Percentiles rank a stretch among this genome's conserved stretches.
These are phyloP conservation scores for Cancer borealis DNA, from an alignment of 2,888 invertebrate genomes.

Conservation along the genomic window DNA sequence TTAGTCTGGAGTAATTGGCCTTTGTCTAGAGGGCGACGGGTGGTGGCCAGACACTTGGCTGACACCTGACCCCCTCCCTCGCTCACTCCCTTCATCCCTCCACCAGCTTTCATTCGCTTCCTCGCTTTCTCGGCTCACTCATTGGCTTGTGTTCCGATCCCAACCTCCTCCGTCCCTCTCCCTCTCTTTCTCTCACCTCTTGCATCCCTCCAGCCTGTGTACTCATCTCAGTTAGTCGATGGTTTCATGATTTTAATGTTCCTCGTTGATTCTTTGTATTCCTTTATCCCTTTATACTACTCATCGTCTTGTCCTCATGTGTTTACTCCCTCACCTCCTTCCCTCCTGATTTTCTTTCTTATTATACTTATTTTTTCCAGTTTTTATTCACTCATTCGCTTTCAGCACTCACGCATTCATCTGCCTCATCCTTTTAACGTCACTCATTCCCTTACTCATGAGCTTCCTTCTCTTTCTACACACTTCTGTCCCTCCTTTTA, in stretches of 20 bases:
- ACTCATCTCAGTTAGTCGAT: neutral
- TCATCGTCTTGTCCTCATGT: neutral
- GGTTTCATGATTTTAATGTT: neutral
- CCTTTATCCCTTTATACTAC: neutral
- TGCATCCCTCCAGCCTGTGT: neutral
- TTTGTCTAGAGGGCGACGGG: constrained; percentile 13
- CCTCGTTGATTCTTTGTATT: neutral
- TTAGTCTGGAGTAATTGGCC: constrained; percentile 35
- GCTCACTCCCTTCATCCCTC: neutral
- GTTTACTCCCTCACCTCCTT: neutral
- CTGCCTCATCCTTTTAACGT: too few relatives aligned
- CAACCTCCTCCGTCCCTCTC: neutral
- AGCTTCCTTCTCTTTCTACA: neutral
- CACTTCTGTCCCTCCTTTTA: too few relatives aligned
- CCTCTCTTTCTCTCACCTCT: neutral
- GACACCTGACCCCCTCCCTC: neutral
- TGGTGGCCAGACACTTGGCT: neutral
- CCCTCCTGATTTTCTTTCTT: neutral
- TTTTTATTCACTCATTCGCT: neutral
- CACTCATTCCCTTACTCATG: too few relatives aligned
- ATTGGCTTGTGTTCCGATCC: neutral
- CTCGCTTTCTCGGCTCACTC: neutral
- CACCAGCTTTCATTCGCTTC: neutral
- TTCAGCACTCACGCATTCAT: too few relatives aligned
- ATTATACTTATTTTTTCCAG: neutral